phyloP scores from a whole-genome alignment of 1,140 invertebrate genomes.

The Uloborus diversus region DNA sequence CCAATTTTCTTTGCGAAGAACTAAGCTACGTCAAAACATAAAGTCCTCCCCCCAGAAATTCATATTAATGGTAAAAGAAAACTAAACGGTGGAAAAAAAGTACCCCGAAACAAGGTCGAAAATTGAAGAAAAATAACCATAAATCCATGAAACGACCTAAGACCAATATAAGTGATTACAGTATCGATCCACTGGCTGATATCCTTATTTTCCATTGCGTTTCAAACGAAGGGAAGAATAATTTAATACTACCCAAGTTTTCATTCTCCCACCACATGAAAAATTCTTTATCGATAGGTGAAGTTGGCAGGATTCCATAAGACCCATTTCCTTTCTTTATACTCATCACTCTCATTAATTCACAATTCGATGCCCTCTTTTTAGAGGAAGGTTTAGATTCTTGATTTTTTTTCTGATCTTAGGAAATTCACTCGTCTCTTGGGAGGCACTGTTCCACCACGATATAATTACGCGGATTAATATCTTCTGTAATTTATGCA shows the following conservation, averaged over 20 bases:
- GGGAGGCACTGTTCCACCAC: too few relatives aligned
- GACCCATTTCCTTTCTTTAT: background rate
- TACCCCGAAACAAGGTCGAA: background rate
- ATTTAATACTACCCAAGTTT: background rate
- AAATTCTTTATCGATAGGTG: background rate
- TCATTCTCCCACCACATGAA: background rate
- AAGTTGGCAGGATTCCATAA: slow-evolving; percentile 1
- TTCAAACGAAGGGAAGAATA: background rate
- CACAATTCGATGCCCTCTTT: background rate
- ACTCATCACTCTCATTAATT: background rate
- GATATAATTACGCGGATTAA: too few relatives aligned
- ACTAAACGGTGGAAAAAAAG: too few relatives aligned
- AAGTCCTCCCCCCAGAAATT: too few relatives aligned
- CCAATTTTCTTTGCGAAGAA: too few relatives aligned
- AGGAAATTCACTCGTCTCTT: too few relatives aligned
- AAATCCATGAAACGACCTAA: background rate
- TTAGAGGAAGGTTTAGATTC: too few relatives aligned
- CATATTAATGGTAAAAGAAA: background rate
- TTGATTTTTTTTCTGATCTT: too few relatives aligned
- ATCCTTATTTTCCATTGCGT: background rate
- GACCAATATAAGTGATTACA: background rate
- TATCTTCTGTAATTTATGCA: too few relatives aligned
- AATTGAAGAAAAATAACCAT: background rate
- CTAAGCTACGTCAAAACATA: too few relatives aligned
- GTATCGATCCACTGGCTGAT: background rate